Evolutionary conservation across 2,113 vertebrate species (phyloP).

Genomic region (Onychorhynchus coronatus): DNA sequence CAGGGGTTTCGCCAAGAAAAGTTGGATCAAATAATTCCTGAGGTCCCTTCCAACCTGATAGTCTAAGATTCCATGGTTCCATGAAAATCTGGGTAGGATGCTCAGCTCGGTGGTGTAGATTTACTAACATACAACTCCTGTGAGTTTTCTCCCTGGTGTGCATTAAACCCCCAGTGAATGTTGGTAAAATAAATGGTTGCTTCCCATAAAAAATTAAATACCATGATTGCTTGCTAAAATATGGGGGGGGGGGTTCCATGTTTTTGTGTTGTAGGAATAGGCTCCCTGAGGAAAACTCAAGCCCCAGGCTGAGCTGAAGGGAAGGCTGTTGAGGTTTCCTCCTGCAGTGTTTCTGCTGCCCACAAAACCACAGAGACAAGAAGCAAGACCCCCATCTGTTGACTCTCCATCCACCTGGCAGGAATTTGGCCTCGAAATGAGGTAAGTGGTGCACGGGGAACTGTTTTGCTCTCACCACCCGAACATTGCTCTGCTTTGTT

Average conservation of each 20-base stretch:
- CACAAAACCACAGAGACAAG: background rate
- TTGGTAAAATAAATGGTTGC: background rate
- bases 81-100: background rate
- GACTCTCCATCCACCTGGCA: background rate
- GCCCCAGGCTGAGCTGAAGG: background rate
- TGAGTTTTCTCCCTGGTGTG: background rate
- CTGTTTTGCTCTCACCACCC: background rate
- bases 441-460: background rate
- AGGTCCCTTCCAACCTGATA: background rate
- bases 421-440: background rate
- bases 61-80: background rate
- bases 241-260: fast-evolving
- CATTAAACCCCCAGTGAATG: background rate
- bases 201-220: background rate
- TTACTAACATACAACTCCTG: background rate
- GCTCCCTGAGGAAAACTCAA: background rate
- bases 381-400: background rate
- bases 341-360: background rate
- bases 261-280: background rate
- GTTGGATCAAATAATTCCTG: background rate
- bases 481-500: background rate
- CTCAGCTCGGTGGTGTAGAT: background rate
- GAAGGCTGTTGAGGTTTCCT: background rate
- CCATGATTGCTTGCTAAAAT: background rate
- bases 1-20: background rate